Conservation (phyloP, 2,888 invertebrate genomes). For the Coelogynopora nodosa region DNA sequence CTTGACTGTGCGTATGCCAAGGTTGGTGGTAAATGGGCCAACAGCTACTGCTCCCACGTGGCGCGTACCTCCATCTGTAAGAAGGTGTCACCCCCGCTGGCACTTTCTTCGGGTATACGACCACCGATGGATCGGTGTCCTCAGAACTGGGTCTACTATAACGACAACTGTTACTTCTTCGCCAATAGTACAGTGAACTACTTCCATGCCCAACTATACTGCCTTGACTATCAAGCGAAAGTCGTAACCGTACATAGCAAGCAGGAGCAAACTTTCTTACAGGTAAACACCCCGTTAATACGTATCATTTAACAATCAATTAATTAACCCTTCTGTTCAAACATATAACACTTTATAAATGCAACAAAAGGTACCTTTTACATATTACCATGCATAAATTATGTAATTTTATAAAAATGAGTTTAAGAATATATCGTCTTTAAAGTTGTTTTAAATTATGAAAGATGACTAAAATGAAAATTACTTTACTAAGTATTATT, state of each 20-base stretch:
- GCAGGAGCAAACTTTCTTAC: not conserved
- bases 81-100: not conserved
- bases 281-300: too few relatives aligned
- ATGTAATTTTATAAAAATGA: too few relatives aligned
- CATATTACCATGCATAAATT: too few relatives aligned
- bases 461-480: too few relatives aligned
- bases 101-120: not conserved
- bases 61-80: not conserved
- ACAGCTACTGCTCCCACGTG: not conserved
- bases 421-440: too few relatives aligned
- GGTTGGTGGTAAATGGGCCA: not conserved
- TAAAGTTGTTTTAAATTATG: too few relatives aligned
- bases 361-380: too few relatives aligned
- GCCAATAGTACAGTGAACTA: not conserved
- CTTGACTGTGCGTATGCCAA: not conserved
- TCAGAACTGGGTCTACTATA: not conserved
- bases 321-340: too few relatives aligned
- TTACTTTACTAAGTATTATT: too few relatives aligned
- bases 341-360: too few relatives aligned
- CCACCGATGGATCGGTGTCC: not conserved
- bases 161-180: not conserved
- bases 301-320: too few relatives aligned
- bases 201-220: not conserved
- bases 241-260: not conserved
- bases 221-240: not conserved